phyloP scores from a whole-genome alignment of 2,888 invertebrate genomes.

The Nasonovia ribisnigri region DNA sequence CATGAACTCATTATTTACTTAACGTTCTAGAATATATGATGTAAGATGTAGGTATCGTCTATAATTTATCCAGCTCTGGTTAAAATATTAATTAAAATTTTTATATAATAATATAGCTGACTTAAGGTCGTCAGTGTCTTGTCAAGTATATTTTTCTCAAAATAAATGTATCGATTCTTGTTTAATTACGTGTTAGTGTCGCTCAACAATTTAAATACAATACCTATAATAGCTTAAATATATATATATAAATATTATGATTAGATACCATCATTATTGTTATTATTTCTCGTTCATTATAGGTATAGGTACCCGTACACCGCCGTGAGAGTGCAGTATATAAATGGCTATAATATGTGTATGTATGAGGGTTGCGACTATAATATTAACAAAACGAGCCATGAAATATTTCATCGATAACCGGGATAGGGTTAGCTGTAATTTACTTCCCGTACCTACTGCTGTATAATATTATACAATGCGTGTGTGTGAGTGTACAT shows the following conservation, averaged over 20 bases:
- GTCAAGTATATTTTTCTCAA: too few species aligned
- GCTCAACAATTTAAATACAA: background rate
- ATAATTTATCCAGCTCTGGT: too few species aligned
- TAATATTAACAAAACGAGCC: background rate
- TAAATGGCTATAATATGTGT: background rate
- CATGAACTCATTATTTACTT: background rate
- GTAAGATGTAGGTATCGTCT: too few species aligned
- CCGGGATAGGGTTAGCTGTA: constrained; percentile 11
- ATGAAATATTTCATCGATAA: constrained; percentile 17
- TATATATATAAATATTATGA: too few species aligned
- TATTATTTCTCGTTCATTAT: background rate
- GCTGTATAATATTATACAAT: background rate
- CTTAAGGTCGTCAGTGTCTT: too few species aligned
- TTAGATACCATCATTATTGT: background rate
- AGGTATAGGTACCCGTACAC: background rate
- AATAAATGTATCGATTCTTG: background rate
- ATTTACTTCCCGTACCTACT: background rate
- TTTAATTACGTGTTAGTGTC: background rate
- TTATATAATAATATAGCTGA: too few species aligned
- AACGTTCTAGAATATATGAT: too few species aligned
- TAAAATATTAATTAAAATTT: too few species aligned
- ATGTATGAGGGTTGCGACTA: background rate
- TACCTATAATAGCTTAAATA: background rate
- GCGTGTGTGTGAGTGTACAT: background rate
- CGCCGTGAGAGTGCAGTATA: background rate